Base-by-base conservation (phyloP, 2,888 invertebrate genomes). In the Therioaphis trifolii region DNA sequence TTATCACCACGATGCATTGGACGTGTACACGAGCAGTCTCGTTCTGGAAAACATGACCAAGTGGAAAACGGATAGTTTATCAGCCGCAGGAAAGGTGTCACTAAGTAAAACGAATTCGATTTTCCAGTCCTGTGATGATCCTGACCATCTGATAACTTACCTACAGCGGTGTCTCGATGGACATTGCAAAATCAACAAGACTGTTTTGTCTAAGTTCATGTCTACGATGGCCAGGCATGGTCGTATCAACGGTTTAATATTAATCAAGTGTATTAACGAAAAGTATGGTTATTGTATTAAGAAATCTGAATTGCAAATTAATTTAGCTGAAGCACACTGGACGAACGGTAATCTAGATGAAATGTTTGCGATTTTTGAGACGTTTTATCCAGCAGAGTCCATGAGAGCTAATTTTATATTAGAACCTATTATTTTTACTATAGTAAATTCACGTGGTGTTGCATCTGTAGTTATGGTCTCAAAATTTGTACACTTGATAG, bases 401-500 rank as follows among this genome's bases (percentile, higher is more conserved):
- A 18, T 12, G 15, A 82, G 63, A 52, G 35, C 74, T 0, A 49
- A 63, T 24, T 15, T 24, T n/a, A 18, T 74, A 14, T 35, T 82
- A 74, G 82, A 82, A 11, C 63, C 72, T n/a, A 82, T 82, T n/a
- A 63, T 82, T 49, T 24, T 24, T 24, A 72, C 61, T n/a, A 74
- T 82, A 40, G 63, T 82, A 0, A 61, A 52, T 49, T 74, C 72
- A 18, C 75, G 72, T 11, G 84, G 85, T 29, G 68, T 72, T 80
- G 85, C 85, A 15, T 68, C 79, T 43, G 55, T 85, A 35, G 27
- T 85, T 7, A 80, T 69, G 74, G 46, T 84, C 46, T 61, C 55
- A 11, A 71, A 82, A 12, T 85, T 85, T 35, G 84, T 85, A 0
- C 69, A 84, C 46, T 14, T 52, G 12, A 84, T 85, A 63, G 72